Percentiles rank a stretch among this genome's conserved stretches.
phyloP scores from a whole-genome alignment of 1,140 invertebrate species.

The Nomia melanderi region DNA sequence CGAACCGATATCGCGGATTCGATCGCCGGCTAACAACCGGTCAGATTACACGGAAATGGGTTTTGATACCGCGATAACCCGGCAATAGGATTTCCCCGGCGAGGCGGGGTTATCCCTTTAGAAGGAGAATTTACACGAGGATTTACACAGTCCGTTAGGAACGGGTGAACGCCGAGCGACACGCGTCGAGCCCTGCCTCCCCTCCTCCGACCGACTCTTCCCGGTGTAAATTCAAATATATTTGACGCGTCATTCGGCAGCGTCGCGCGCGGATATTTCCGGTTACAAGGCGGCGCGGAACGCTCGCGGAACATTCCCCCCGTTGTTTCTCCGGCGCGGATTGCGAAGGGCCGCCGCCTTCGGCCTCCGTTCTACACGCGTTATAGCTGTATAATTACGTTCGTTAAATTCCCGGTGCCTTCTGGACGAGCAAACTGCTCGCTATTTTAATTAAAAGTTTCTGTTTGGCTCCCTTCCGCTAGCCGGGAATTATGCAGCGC shows the following conservation, averaged over 20 bases:
- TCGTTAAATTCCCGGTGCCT: conserved; percentile 34
- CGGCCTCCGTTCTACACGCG: background rate
- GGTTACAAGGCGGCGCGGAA: too few species aligned
- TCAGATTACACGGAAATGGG: conserved; percentile 58
- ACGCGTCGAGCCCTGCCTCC: too few species aligned
- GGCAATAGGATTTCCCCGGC: conserved; percentile 60
- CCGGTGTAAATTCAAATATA: conserved; percentile 48
- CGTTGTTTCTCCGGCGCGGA: background rate
- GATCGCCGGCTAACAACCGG: conserved; percentile 43
- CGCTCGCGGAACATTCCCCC: too few species aligned
- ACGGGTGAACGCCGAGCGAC: conserved; percentile 12
- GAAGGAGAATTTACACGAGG: conserved; percentile 66
- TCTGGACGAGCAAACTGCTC: conserved; percentile 18
- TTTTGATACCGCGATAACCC: conserved; percentile 56
- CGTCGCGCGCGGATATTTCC: background rate
- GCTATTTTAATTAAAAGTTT: conserved; percentile 52
- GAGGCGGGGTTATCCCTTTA: conserved; percentile 58
- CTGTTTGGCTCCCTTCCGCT: conserved; percentile 23
- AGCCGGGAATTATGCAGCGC: conserved; percentile 39
- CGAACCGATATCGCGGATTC: conserved; percentile 24
- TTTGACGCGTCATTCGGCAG: conserved; percentile 42
- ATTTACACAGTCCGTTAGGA: conserved; percentile 56
- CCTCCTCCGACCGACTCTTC: background rate
- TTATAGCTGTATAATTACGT: conserved; percentile 33
- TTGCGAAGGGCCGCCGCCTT: background rate